phyloP scores from a whole-genome alignment of 2,113 vertebrate genomes.

The Ictalurus furcatus region DNA sequence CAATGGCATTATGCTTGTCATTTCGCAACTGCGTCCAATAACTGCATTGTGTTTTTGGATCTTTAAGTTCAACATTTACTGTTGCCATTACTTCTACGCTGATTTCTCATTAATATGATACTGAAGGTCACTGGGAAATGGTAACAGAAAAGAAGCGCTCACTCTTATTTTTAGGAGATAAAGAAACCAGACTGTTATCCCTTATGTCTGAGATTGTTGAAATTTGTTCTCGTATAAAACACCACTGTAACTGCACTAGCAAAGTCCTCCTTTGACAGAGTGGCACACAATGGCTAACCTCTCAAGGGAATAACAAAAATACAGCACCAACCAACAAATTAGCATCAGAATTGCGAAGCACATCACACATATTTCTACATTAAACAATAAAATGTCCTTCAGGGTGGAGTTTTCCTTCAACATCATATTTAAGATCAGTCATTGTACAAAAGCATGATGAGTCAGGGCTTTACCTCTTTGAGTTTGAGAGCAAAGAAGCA shows the following conservation, averaged over 20 bases:
- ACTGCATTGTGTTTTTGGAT: not conserved
- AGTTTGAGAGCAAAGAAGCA: conserved; percentile 94
- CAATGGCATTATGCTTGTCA: not conserved
- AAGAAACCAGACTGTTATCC: not conserved
- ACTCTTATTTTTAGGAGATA: not conserved
- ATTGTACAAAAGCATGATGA: not conserved
- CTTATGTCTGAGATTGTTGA: not conserved
- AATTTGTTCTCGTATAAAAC: not conserved
- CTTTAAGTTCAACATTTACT: not conserved
- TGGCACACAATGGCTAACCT: not conserved
- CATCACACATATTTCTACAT: not conserved
- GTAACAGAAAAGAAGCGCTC: not conserved
- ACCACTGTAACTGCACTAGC: not conserved
- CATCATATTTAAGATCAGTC: not conserved
- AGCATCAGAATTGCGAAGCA: not conserved
- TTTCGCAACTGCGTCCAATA: not conserved
- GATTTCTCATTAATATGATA: not conserved
- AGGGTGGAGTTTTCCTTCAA: not conserved
- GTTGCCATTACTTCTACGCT: not conserved
- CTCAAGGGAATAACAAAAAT: not conserved
- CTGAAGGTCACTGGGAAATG: not conserved
- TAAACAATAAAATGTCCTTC: not conserved
- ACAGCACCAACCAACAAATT: not conserved
- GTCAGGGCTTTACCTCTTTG: conserved; percentile 80
- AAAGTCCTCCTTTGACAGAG: not conserved